These are phyloP conservation scores for Stegodyphus mimosarum DNA, from an alignment of 1,140 invertebrate species.

Conservation along the genomic window DNA sequence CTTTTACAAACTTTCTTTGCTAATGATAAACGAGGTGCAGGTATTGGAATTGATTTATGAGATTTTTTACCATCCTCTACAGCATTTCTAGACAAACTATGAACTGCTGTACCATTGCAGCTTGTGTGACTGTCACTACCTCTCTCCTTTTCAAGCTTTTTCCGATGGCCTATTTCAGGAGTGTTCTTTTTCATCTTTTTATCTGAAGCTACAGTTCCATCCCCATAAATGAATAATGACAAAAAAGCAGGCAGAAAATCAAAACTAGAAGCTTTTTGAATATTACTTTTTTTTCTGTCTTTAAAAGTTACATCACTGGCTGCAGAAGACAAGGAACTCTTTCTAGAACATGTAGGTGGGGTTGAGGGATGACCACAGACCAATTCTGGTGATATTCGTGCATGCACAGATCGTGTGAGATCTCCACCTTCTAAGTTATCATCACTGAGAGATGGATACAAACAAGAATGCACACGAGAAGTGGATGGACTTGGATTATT, in stretches of 20 bases:
- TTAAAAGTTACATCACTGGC: constrained; percentile 1
- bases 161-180: constrained; percentile 25
- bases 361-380: constrained; percentile 38
- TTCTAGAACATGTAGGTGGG: constrained; percentile 34
- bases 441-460: constrained; percentile 51
- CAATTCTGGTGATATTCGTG: constrained; percentile 34
- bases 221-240: constrained; percentile 54
- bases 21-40: constrained; percentile 61
- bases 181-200: constrained; percentile 22
- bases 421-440: constrained; percentile 55
- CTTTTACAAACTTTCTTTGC: constrained; percentile 39
- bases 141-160: constrained; percentile 21
- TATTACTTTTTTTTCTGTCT: constrained; percentile 36
- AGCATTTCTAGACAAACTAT: constrained; percentile 8
- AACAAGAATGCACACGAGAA: constrained; percentile 5
- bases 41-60: constrained; percentile 52
- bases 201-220: constrained; percentile 15
- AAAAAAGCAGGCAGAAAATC: constrained; percentile 61
- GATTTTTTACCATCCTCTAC: constrained; percentile 30
- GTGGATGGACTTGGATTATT: constrained; percentile 31
- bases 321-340: constrained; percentile 37
- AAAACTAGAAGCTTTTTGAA: constrained; percentile 62
- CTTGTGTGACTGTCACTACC: neutral
- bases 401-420: constrained; percentile 25
- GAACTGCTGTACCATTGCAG: constrained; percentile 26